phyloP scores from a whole-genome alignment of 1,140 invertebrate genomes.

The Drosophila lowei region DNA sequence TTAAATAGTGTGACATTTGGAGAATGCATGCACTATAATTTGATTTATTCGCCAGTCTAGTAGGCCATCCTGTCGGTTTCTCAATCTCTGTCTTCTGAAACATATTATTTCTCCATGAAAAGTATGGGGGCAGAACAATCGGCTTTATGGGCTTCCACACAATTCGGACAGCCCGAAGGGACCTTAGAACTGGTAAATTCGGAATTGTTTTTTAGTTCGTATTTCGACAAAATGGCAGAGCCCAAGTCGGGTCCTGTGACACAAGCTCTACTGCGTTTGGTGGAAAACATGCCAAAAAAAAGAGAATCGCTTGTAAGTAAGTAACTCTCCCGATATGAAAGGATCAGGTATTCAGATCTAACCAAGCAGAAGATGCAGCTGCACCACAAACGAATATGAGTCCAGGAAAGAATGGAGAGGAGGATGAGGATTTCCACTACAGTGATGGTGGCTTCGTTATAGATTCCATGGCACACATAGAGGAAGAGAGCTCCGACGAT shows the following conservation, averaged over 20 bases:
- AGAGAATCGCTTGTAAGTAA: background rate
- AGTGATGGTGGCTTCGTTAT: constrained; percentile 14
- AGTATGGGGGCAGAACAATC: constrained; percentile 69
- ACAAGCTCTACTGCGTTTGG: constrained; percentile 49
- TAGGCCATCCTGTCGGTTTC: background rate
- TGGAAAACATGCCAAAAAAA: constrained; percentile 1
- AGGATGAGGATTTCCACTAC: background rate
- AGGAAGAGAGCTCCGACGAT: background rate
- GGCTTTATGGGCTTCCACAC: constrained; percentile 54
- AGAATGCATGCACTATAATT: too few relatives aligned
- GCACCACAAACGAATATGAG: background rate
- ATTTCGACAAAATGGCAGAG: constrained; percentile 48
- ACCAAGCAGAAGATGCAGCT: background rate
- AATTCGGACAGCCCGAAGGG: constrained; percentile 46
- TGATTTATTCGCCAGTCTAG: background rate
- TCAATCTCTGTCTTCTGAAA: too few relatives aligned
- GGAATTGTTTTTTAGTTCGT: constrained; percentile 42
- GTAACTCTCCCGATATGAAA: background rate
- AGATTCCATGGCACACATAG: background rate
- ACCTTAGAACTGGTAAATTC: constrained; percentile 29
- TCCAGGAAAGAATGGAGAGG: background rate
- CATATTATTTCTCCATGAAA: background rate
- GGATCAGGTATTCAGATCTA: too few relatives aligned
- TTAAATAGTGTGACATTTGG: too few relatives aligned
- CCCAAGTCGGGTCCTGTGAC: constrained; percentile 59